phyloP scores from a whole-genome alignment of 1,140 invertebrate species.

The Scylla paramamosain region DNA sequence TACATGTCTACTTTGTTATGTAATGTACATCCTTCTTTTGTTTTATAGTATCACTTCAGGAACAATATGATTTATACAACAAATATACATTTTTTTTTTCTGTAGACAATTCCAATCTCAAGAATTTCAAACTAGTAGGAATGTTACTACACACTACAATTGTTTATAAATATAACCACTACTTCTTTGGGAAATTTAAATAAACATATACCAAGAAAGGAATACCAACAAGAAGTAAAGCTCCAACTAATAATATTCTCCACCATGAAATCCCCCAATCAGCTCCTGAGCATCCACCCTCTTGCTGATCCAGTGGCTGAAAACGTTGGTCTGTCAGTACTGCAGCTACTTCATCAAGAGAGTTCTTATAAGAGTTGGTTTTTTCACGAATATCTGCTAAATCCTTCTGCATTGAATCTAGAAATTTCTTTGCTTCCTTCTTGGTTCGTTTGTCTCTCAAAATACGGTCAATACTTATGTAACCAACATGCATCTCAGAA shows the following conservation, averaged over 20 bases:
- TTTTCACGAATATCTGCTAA: conserved; percentile 71
- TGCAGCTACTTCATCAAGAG: conserved; percentile 72
- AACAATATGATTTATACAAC: too few species aligned
- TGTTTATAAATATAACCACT: not conserved
- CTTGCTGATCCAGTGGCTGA: conserved; percentile 57
- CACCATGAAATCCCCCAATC: conserved; percentile 71
- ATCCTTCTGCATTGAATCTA: conserved; percentile 71
- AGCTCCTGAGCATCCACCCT: conserved; percentile 50
- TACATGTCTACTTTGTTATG: too few species aligned
- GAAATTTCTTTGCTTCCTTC: conserved; percentile 71
- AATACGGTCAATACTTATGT: conserved; percentile 75
- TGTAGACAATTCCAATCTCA: too few species aligned
- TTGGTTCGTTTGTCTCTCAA: conserved; percentile 70
- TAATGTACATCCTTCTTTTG: too few species aligned
- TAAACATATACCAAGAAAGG: conserved; percentile 59
- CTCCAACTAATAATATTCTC: conserved; percentile 55
- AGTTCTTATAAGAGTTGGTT: conserved; percentile 70
- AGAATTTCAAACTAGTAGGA: too few species aligned
- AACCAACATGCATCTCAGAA: conserved; percentile 73
- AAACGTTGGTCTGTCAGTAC: conserved; percentile 71
- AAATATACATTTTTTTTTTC: too few species aligned
- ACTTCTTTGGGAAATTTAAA: not conserved
- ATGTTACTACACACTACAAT: not conserved
- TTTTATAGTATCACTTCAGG: too few species aligned
- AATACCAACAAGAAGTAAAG: conserved; percentile 57